A percentile compares a stretch with the other conserved stretches of the same genome.
Evolutionary conservation across 53 echinoderm and acorn worm genomes (phyloP).

Genomic region (Temnopleurus reevesii): DNA sequence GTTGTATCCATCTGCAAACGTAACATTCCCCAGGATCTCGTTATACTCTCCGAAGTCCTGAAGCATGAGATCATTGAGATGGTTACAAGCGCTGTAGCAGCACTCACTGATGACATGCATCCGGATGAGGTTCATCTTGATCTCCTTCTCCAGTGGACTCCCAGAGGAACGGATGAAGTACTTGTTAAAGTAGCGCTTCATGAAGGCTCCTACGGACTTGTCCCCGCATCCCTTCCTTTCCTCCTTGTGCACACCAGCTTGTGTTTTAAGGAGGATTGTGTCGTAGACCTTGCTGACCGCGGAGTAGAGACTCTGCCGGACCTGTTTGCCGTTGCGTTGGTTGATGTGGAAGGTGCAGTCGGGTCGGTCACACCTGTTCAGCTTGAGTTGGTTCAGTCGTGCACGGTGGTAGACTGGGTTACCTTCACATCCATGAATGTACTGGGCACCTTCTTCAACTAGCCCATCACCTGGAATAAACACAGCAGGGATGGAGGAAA

Average conservation of each 20-base stretch:
- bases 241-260: neutral
- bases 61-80: slow-evolving; percentile 48
- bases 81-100: slow-evolving; percentile 51
- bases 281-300: slow-evolving; percentile 7
- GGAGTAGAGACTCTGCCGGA: neutral
- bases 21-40: slow-evolving; percentile 35
- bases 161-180: neutral
- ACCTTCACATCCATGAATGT: slow-evolving; percentile 49
- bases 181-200: slow-evolving; percentile 24
- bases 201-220: slow-evolving; percentile 38
- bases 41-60: slow-evolving; percentile 49
- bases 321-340: slow-evolving; percentile 15
- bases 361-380: neutral
- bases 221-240: slow-evolving; percentile 9
- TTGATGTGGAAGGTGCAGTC: neutral
- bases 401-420: slow-evolving; percentile 48
- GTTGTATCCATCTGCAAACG: slow-evolving; percentile 36
- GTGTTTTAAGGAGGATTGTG: slow-evolving; percentile 18
- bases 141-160: slow-evolving; percentile 9
- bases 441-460: slow-evolving; percentile 48
- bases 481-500: too few relatives aligned
- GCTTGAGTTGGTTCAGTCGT: slow-evolving; percentile 9
- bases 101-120: slow-evolving; percentile 9
- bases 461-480: slow-evolving; percentile 21
- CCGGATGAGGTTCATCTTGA: slow-evolving; percentile 31